Conservation (phyloP, 1,140 invertebrate species). For the Calephelis virginiensis region DNA sequence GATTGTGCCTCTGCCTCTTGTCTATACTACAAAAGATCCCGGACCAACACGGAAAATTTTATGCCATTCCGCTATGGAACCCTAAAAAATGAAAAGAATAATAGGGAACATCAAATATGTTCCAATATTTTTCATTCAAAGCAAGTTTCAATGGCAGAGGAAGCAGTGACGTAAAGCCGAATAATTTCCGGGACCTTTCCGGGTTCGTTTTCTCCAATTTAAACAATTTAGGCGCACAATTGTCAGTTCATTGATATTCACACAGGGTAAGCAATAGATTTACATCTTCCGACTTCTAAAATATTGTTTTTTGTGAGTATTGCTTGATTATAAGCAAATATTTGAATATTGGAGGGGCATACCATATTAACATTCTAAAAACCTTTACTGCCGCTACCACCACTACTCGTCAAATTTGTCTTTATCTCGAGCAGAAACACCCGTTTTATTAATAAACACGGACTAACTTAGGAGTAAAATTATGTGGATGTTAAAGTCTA, state of each 20-base stretch:
- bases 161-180: constrained; percentile 2
- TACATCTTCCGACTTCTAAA: neutral
- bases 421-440: no score
- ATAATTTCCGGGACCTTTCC: constrained; percentile 13
- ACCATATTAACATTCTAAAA: no score
- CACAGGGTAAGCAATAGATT: constrained; percentile 13
- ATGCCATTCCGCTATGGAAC: neutral
- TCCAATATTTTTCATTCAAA: constrained; percentile 4
- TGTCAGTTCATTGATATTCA: constrained; percentile 18
- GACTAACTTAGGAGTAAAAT: no score
- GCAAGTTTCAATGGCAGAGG: constrained; percentile 2
- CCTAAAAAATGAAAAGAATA: neutral
- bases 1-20: no score
- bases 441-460: no score
- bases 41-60: no score
- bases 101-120: constrained; percentile 12
- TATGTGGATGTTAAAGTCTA: no score
- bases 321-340: neutral
- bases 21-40: no score
- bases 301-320: constrained; percentile 8
- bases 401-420: no score
- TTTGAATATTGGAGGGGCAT: no score
- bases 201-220: constrained; percentile 16
- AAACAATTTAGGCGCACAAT: constrained; percentile 14
- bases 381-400: no score